phyloP scores from a whole-genome alignment of 2,797 vertebrate species.

The Lemur catta region DNA sequence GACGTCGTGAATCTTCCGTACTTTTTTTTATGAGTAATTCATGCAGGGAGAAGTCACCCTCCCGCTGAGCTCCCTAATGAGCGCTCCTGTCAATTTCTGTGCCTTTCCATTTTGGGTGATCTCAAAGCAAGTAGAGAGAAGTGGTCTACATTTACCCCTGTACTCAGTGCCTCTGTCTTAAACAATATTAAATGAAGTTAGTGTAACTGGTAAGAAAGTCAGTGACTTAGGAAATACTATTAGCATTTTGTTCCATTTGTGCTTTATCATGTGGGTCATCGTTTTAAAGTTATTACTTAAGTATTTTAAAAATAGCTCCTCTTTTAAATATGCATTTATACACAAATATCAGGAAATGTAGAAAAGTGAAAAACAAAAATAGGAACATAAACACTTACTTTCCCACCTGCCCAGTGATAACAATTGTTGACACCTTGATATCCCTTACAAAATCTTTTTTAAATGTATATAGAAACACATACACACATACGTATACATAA shows the following conservation, averaged over 20 bases:
- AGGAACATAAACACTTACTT: not conserved
- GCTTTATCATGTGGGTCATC: not conserved
- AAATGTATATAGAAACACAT: not conserved
- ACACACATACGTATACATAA: not conserved
- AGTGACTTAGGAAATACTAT: not conserved
- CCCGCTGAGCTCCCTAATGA: conserved; percentile 21
- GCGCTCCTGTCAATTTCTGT: not conserved
- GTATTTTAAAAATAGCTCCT: not conserved
- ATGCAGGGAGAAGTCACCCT: conserved; percentile 56
- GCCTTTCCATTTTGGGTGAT: not conserved
- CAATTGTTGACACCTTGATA: not conserved
- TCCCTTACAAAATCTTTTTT: not conserved
- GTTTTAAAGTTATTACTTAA: conserved; percentile 30
- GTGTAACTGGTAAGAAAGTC: not conserved
- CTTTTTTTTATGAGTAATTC: conserved; percentile 10
- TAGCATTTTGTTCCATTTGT: not conserved
- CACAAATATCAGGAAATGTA: conserved; percentile 17
- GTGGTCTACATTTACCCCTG: not conserved
- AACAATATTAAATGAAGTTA: conserved; percentile 2
- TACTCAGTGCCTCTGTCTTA: not conserved
- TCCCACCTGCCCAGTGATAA: not conserved
- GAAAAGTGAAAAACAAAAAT: not conserved
- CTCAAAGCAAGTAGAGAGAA: not conserved
- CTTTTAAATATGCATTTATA: not conserved
- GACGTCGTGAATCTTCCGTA: conserved; percentile 65